Evolutionary conservation across 2,113 vertebrate genomes (phyloP).

Genomic region (Calidris pugnax): DNA sequence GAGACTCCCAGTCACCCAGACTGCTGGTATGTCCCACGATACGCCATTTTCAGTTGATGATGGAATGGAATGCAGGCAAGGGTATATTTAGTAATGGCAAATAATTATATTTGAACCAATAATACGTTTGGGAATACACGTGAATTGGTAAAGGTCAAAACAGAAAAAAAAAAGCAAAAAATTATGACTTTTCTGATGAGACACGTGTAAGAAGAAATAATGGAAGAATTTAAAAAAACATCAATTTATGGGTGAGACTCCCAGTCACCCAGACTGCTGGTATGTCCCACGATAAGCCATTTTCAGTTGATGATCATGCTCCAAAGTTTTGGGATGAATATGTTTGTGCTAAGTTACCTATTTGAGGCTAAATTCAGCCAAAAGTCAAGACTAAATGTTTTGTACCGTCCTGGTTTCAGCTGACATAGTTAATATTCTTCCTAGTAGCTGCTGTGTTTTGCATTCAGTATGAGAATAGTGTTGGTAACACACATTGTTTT

Average conservation of each 20-base stretch:
- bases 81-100: too few species aligned
- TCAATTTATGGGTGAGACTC: background rate
- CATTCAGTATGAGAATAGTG: background rate
- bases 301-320: background rate
- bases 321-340: background rate
- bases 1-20: background rate
- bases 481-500: background rate
- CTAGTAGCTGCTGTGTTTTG: background rate
- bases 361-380: background rate
- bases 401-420: background rate
- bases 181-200: background rate
- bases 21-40: background rate
- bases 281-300: background rate
- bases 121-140: too few species aligned
- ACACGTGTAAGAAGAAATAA: background rate
- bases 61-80: too few species aligned
- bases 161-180: background rate
- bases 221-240: background rate
- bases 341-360: background rate
- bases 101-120: too few species aligned
- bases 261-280: background rate
- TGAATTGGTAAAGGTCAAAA: too few species aligned
- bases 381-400: background rate
- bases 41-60: background rate
- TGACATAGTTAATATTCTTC: background rate